Percentiles rank a stretch among this genome's conserved stretches.
phyloP scores from a whole-genome alignment of 2,888 invertebrate genomes.

The Rapana venosa region DNA sequence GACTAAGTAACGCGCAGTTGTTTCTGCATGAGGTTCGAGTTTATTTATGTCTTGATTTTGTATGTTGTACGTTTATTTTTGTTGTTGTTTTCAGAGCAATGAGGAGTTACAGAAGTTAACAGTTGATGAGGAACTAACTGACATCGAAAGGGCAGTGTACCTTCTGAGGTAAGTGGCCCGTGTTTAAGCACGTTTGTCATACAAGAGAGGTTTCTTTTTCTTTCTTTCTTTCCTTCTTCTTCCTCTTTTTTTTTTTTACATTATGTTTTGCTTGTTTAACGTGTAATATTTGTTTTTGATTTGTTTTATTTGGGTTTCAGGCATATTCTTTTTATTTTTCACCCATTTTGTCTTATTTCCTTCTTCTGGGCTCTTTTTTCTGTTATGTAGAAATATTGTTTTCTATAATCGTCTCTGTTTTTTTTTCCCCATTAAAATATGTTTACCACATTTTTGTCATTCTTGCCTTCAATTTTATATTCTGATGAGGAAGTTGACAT shows the following conservation, averaged over 20 bases:
- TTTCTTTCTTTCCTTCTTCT: not conserved
- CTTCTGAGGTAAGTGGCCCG: slow-evolving; percentile 44
- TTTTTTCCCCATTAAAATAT: no score
- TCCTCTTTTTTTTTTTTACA: not conserved
- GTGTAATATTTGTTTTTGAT: not conserved
- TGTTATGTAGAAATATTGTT: no score
- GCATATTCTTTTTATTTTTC: no score
- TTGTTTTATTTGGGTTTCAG: not conserved
- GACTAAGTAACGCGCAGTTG: not conserved
- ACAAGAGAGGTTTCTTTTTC: not conserved
- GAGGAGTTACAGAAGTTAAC: slow-evolving; percentile 37
- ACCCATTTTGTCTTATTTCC: no score
- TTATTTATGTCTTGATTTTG: not conserved
- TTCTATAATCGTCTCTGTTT: no score
- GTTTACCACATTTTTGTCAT: no score
- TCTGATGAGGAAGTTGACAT: no score
- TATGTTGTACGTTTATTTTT: not conserved
- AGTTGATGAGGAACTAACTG: slow-evolving; percentile 47
- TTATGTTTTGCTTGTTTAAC: not conserved
- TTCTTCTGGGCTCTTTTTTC: no score
- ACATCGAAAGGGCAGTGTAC: slow-evolving; percentile 48
- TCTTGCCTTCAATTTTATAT: no score
- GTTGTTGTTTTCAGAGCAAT: not conserved
- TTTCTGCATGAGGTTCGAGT: not conserved
- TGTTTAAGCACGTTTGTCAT: not conserved